Percentiles rank a stretch among this genome's conserved stretches.
These are phyloP conservation scores for Parnassius orleans DNA, from an alignment of 2,888 invertebrate genomes.

Conservation along the genomic window DNA sequence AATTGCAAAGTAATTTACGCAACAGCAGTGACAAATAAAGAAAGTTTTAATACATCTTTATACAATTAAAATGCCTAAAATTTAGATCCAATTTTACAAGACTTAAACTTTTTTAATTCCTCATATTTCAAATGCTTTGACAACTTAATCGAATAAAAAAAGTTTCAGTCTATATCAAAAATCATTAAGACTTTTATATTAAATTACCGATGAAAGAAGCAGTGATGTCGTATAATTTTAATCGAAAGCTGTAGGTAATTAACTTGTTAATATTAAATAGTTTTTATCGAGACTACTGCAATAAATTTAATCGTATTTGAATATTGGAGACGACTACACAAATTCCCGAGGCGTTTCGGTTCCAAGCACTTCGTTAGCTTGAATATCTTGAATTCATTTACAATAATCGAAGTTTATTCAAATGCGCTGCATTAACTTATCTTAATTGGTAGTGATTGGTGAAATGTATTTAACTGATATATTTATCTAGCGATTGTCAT, in stretches of 20 bases:
- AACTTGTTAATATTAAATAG: constrained; percentile 21
- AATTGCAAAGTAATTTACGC: too few species aligned
- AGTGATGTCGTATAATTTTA: not conserved
- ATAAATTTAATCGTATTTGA: constrained; percentile 25
- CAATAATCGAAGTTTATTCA: constrained; percentile 19
- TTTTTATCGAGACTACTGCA: constrained; percentile 18
- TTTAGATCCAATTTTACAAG: too few species aligned
- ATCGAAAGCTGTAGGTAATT: constrained; percentile 2
- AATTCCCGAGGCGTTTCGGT: constrained; percentile 16
- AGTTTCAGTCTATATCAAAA: too few species aligned
- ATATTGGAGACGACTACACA: constrained; percentile 20
- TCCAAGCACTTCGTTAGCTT: constrained; percentile 23
- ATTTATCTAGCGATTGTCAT: constrained; percentile 13
- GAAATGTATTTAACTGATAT: constrained; percentile 19
- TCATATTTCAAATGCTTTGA: too few species aligned
- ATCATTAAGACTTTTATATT: too few species aligned
- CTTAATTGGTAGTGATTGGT: constrained; percentile 23
- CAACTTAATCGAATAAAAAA: too few species aligned
- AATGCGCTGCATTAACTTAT: constrained; percentile 20
- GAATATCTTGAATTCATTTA: constrained; percentile 26
- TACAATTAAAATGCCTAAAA: too few species aligned
- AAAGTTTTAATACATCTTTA: too few species aligned
- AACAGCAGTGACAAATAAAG: too few species aligned
- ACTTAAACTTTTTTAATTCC: too few species aligned
- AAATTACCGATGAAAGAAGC: too few species aligned